Evolutionary conservation across 2,113 vertebrate genomes (phyloP).

Genomic region (Trogon surrucura): DNA sequence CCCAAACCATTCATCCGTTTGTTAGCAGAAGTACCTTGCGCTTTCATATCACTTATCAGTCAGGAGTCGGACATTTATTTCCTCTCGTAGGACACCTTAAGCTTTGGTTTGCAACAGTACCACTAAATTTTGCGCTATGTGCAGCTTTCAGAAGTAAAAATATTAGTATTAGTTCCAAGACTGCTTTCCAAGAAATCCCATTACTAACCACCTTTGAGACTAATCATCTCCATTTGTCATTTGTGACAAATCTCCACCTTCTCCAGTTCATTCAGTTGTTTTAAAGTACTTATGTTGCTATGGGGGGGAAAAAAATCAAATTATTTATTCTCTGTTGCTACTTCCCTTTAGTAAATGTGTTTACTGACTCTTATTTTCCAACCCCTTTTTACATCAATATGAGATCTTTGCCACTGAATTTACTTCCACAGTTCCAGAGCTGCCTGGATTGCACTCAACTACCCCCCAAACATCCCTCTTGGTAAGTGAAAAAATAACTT

Average conservation of each 20-base stretch:
- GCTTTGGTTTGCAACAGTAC: neutral
- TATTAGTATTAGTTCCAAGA: neutral
- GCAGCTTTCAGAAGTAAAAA: neutral
- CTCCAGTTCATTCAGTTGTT: neutral
- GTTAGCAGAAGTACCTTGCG: neutral
- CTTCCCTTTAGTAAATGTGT: neutral
- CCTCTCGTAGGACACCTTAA: neutral
- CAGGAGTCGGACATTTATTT: neutral
- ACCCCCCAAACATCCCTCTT: no score
- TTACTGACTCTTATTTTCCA: neutral
- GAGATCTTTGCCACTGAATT: neutral
- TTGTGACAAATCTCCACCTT: neutral
- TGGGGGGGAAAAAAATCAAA: neutral
- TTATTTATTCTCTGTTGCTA: neutral
- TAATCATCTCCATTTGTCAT: neutral
- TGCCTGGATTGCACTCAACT: neutral
- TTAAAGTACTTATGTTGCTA: neutral
- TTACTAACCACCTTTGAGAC: neutral
- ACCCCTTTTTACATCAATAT: neutral
- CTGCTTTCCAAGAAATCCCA: neutral
- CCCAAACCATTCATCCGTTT: neutral
- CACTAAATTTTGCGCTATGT: neutral
- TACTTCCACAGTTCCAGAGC: neutral
- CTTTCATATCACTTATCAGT: neutral
- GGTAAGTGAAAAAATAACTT: no score